Evolutionary conservation across 2,888 invertebrate genomes (phyloP).

Genomic region (Amphiduros pacificus): DNA sequence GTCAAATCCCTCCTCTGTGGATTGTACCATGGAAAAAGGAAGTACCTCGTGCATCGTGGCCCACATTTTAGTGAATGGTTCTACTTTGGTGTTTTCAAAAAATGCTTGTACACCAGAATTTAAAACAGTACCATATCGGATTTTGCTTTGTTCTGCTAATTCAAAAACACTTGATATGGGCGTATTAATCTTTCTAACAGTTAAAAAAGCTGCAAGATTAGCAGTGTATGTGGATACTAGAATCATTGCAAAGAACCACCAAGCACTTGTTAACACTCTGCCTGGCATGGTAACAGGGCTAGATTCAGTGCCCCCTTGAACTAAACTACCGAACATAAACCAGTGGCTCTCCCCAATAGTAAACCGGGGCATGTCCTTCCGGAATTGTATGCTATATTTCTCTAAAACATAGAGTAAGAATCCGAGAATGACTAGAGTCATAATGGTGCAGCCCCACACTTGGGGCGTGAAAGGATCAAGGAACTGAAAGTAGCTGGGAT

Average conservation of each 20-base stretch:
- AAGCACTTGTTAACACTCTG: constrained; percentile 51
- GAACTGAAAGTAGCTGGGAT: constrained; percentile 53
- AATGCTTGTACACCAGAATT: constrained; percentile 55
- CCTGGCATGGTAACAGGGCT: constrained; percentile 32
- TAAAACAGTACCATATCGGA: constrained; percentile 55
- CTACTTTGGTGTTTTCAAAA: constrained; percentile 52
- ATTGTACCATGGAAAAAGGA: constrained; percentile 44
- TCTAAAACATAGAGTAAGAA: constrained; percentile 47
- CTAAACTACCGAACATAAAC: constrained; percentile 53
- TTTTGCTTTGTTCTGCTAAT: constrained; percentile 49
- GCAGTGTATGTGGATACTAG: constrained; percentile 57
- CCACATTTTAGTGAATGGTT: constrained; percentile 54
- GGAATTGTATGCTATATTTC: constrained; percentile 37
- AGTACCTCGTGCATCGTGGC: constrained; percentile 51
- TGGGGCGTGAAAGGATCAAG: constrained; percentile 49
- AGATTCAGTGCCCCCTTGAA: constrained; percentile 38
- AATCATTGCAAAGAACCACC: constrained; percentile 57
- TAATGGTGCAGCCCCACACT: constrained; percentile 51
- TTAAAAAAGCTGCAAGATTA: constrained; percentile 55
- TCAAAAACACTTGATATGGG: constrained; percentile 54
- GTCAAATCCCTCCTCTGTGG: constrained; percentile 45
- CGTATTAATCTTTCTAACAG: constrained; percentile 54
- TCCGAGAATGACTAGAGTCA: constrained; percentile 48
- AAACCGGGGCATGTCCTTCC: constrained; percentile 35
- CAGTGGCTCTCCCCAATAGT: constrained; percentile 48